These are phyloP conservation scores for Lepidocolaptes lacrymiger DNA, from an alignment of 2,797 vertebrate genomes.

Conservation along the genomic window DNA sequence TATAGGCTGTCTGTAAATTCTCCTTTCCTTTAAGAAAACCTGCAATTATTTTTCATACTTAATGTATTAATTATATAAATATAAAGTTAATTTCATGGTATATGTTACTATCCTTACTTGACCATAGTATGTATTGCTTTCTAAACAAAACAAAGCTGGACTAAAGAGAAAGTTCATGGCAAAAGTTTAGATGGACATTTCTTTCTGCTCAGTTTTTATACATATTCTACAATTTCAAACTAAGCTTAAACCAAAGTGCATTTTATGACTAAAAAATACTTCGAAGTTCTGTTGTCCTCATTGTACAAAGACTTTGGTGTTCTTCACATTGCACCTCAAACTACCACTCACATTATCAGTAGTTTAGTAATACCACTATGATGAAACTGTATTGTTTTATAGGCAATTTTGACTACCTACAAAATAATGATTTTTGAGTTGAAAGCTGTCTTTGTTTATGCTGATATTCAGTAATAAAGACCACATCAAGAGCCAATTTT, in stretches of 20 bases:
- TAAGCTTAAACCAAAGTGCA: fast-evolving
- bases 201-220: neutral
- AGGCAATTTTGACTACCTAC: neutral
- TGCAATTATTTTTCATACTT: neutral
- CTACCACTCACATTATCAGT: neutral
- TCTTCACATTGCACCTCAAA: neutral
- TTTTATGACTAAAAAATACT: neutral
- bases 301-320: neutral
- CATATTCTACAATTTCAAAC: neutral
- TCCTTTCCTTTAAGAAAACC: neutral
- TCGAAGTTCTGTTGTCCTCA: neutral
- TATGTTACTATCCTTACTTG: neutral
- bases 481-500: neutral
- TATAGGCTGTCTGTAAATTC: neutral
- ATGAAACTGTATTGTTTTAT: neutral
- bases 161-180: neutral
- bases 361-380: neutral
- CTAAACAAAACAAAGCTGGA: neutral
- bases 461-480: neutral
- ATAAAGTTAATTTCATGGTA: neutral
- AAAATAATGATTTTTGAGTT: neutral
- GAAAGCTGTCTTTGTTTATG: neutral
- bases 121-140: neutral
- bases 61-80: neutral
- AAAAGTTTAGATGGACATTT: neutral